Evolutionary conservation across 2,797 vertebrate species (phyloP).

Genomic region (Peromyscus melanophrys): DNA sequence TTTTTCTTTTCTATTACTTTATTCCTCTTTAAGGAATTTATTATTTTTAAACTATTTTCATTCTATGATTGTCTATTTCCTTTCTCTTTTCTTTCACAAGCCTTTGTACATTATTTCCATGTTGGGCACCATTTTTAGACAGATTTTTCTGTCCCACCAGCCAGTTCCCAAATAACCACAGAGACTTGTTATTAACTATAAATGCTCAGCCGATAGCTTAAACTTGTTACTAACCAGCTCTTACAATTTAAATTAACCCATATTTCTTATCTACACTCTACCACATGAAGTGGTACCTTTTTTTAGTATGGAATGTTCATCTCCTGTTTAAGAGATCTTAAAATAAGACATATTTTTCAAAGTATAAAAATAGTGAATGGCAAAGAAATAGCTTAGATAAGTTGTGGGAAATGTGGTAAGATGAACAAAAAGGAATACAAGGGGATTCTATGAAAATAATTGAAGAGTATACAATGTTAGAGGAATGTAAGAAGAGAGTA

Average conservation of each 20-base stretch:
- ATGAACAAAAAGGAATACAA: background rate
- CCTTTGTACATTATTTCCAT: too few relatives aligned
- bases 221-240: background rate
- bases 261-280: too few relatives aligned
- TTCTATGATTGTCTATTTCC: too few relatives aligned
- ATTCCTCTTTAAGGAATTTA: too few relatives aligned
- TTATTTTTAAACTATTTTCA: too few relatives aligned
- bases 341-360: background rate
- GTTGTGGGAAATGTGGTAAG: background rate
- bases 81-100: too few relatives aligned
- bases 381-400: background rate
- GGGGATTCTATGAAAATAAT: background rate
- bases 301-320: background rate
- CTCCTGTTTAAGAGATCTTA: background rate
- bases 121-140: too few relatives aligned
- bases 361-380: background rate
- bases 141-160: too few relatives aligned
- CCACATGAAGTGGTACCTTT: too few relatives aligned
- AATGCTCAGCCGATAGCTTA: background rate
- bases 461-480: background rate
- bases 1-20: too few relatives aligned
- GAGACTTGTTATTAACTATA: background rate
- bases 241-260: too few relatives aligned
- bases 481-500: background rate
- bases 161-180: too few relatives aligned